Conservation (phyloP, 2,797 vertebrate genomes). For the Carcharodon carcharias region DNA sequence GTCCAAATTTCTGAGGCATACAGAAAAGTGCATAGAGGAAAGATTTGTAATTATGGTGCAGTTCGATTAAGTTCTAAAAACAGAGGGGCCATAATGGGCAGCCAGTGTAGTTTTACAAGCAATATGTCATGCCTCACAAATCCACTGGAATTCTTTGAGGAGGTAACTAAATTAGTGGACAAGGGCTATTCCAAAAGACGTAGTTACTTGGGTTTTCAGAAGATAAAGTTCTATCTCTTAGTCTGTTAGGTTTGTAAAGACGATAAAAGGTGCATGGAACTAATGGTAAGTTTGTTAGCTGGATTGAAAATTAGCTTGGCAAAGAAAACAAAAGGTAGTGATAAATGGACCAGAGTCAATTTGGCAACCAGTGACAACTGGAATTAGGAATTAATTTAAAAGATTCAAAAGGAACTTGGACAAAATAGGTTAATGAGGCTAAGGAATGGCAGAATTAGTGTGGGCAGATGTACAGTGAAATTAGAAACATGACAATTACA, state of each 20-base stretch:
- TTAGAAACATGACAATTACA: not conserved
- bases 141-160: constrained; percentile 22
- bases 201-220: constrained; percentile 26
- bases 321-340: constrained; percentile 29
- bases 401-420: not conserved
- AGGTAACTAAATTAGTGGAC: constrained; percentile 31
- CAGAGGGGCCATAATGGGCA: not conserved
- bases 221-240: not conserved
- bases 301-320: constrained; percentile 13
- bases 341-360: not conserved
- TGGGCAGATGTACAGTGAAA: not conserved
- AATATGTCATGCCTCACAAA: constrained; percentile 23
- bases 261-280: not conserved
- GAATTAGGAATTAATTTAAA: not conserved
- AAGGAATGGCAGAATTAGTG: not conserved
- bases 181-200: not conserved
- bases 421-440: too few relatives aligned
- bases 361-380: not conserved
- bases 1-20: too few relatives aligned
- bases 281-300: not conserved
- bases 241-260: not conserved
- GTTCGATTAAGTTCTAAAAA: not conserved
- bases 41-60: not conserved
- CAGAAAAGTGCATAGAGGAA: too few relatives aligned
- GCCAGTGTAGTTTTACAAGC: not conserved